A percentile compares a stretch with the other conserved stretches of the same genome.
Evolutionary conservation across 2,888 invertebrate genomes (phyloP).

Genomic region (Lasioglossum morio): DNA sequence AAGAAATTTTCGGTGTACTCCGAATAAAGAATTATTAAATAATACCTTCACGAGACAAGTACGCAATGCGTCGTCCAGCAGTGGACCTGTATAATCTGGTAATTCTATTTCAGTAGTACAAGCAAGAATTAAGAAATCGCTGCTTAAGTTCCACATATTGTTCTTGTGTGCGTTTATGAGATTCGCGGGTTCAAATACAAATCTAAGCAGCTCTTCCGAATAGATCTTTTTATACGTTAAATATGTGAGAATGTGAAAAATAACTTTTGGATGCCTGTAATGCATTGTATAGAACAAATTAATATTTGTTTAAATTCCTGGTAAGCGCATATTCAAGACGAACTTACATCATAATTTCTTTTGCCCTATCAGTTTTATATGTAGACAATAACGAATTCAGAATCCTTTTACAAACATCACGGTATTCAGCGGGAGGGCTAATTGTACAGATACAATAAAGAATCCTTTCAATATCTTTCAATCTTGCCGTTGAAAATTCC

Average conservation of each 20-base stretch:
- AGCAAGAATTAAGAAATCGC: conserved; percentile 15
- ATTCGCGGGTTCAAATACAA: background rate
- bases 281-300: background rate
- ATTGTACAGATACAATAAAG: conserved; percentile 88
- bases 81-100: conserved; percentile 33
- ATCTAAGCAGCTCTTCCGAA: conserved; percentile 85
- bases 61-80: background rate
- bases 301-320: background rate
- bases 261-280: conserved; percentile 64
- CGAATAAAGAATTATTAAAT: background rate
- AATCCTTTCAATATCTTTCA: conserved; percentile 92
- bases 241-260: conserved; percentile 40
- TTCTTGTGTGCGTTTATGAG: background rate
- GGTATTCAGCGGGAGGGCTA: conserved; percentile 86
- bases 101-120: conserved; percentile 29
- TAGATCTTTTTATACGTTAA: conserved; percentile 47
- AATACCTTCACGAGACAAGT: conserved; percentile 29
- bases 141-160: background rate
- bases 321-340: conserved; percentile 4
- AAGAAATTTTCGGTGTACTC: background rate
- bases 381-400: conserved; percentile 85
- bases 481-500: conserved; percentile 83
- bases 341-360: conserved; percentile 41
- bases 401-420: conserved; percentile 83
- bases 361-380: conserved; percentile 19